These are phyloP conservation scores for Perca schrenkii DNA, from an alignment of 2,113 vertebrate species.

Conservation along the genomic window DNA sequence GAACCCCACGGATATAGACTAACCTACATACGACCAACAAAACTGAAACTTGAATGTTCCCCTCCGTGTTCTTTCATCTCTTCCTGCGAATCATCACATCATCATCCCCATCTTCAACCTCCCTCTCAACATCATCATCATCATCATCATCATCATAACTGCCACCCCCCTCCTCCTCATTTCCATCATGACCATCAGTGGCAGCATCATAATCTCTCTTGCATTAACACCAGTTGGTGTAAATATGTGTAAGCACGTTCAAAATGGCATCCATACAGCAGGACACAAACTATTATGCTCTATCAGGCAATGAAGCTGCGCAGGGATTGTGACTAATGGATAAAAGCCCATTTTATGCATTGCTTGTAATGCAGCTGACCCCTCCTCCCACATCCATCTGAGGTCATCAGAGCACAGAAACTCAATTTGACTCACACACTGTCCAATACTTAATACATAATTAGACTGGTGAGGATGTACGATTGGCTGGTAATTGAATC, in stretches of 20 bases:
- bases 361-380: conserved; percentile 30
- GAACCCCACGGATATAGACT: too few relatives aligned
- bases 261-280: background rate
- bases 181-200: background rate
- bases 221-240: background rate
- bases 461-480: conserved; percentile 11
- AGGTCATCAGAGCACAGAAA: conserved; percentile 27
- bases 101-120: background rate
- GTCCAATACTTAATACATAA: conserved; percentile 20
- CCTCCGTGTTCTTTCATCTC: background rate
- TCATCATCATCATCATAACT: conserved; percentile 5
- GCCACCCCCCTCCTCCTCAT: background rate
- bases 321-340: conserved; percentile 21
- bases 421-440: conserved; percentile 30
- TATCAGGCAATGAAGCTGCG: conserved; percentile 13
- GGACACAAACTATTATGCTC: conserved; percentile 4
- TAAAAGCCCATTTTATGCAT: conserved; percentile 14
- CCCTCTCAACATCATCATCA: background rate
- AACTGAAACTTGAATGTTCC: too few relatives aligned
- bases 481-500: conserved; percentile 23
- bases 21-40: too few relatives aligned
- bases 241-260: background rate
- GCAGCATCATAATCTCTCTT: background rate
- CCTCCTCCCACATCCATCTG: background rate
- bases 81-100: conserved; percentile 2